Conservation (phyloP, 2,113 vertebrate genomes). For the Alethe castanea region DNA sequence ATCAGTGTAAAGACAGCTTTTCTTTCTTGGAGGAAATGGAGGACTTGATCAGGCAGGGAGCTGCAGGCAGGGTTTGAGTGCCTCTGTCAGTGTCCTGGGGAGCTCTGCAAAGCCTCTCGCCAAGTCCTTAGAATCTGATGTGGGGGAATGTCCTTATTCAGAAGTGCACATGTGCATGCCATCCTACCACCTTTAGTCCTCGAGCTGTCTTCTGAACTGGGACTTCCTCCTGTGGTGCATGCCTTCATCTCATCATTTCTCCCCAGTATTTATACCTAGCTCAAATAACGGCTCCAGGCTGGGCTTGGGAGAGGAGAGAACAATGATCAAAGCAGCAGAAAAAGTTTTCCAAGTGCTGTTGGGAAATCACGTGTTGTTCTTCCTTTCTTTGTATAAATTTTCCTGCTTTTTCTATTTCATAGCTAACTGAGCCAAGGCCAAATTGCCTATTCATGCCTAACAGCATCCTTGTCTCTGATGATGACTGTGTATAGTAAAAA, state of each 20-base stretch:
- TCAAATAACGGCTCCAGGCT: not conserved
- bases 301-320: not conserved
- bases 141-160: not conserved
- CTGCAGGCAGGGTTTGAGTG: not conserved
- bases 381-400: not conserved
- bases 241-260: not conserved
- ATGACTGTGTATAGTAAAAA: not conserved
- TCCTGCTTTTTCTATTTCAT: not conserved
- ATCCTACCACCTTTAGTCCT: not conserved
- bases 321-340: not conserved
- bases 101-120: not conserved
- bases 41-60: not conserved
- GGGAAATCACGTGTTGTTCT: not conserved
- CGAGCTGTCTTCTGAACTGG: not conserved
- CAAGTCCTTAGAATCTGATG: not conserved
- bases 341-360: not conserved
- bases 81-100: not conserved
- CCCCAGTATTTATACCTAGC: not conserved
- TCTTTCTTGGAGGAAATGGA: not conserved
- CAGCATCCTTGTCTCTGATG: not conserved
- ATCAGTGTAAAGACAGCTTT: not conserved
- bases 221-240: not conserved
- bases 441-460: not conserved
- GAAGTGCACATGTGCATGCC: not conserved
- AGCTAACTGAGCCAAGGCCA: not conserved